A percentile compares a stretch with the other conserved stretches of the same genome.
Conservation (phyloP, 2,113 vertebrate species). For the Varanus salvator region DNA sequence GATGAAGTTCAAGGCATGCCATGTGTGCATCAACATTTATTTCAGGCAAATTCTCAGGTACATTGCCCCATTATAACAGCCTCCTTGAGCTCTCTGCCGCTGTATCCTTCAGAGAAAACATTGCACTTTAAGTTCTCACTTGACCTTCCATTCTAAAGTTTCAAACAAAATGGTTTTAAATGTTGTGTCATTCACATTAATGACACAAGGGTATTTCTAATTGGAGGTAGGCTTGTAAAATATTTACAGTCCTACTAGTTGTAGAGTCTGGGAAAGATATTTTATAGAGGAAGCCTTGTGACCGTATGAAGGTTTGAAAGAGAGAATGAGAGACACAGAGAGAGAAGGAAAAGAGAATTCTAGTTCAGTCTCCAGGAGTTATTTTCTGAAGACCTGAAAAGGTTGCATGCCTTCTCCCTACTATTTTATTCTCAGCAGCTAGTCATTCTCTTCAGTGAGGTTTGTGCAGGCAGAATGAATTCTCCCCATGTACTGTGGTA, state of each 20-base stretch:
- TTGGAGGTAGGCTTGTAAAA: neutral
- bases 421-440: neutral
- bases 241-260: neutral
- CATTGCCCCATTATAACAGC: neutral
- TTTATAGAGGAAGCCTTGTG: neutral
- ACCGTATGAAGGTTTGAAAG: neutral
- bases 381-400: neutral
- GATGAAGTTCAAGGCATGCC: neutral
- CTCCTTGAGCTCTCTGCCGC: neutral
- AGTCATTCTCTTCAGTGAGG: neutral
- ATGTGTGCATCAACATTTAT: neutral
- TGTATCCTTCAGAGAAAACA: neutral
- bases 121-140: neutral
- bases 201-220: neutral
- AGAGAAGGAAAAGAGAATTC: neutral
- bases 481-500: neutral
- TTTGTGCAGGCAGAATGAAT: neutral
- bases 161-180: conserved; percentile 6
- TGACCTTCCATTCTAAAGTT: conserved; percentile 3
- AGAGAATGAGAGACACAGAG: neutral
- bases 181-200: neutral
- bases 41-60: neutral
- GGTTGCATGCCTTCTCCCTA: neutral
- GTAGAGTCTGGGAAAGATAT: no score
- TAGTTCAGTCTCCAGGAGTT: neutral